Percentiles rank a stretch among this genome's conserved stretches.
Conservation (phyloP, 2,888 invertebrate genomes). For the Tipula vernalis region DNA sequence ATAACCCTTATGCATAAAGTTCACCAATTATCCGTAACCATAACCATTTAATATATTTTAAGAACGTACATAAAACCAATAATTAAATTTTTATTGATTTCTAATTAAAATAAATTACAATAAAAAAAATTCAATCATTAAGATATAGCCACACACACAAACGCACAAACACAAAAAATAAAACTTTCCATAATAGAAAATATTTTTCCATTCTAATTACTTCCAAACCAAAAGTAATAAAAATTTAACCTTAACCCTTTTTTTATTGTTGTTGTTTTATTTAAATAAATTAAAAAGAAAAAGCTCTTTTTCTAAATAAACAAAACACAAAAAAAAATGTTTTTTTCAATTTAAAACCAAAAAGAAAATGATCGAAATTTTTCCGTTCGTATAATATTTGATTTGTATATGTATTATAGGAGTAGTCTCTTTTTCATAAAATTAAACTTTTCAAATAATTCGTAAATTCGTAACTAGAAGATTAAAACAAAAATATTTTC, state of each 20-base stretch:
- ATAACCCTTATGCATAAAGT: neutral
- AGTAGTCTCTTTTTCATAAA: neutral
- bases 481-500: neutral
- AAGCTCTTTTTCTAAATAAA: neutral
- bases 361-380: neutral
- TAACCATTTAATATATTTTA: neutral
- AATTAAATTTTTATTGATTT: neutral
- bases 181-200: neutral
- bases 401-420: neutral
- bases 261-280: neutral
- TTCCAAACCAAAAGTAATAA: neutral
- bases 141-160: neutral
- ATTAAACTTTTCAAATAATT: neutral
- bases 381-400: neutral
- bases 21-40: neutral
- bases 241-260: neutral
- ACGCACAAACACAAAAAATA: neutral
- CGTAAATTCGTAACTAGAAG: neutral
- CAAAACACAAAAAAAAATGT: neutral
- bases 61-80: neutral
- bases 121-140: neutral
- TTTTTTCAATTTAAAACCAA: neutral
- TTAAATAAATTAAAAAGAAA: neutral
- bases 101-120: neutral
- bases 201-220: neutral